phyloP scores from a whole-genome alignment of 1,140 invertebrate genomes.

The Ridgeia piscesae region DNA sequence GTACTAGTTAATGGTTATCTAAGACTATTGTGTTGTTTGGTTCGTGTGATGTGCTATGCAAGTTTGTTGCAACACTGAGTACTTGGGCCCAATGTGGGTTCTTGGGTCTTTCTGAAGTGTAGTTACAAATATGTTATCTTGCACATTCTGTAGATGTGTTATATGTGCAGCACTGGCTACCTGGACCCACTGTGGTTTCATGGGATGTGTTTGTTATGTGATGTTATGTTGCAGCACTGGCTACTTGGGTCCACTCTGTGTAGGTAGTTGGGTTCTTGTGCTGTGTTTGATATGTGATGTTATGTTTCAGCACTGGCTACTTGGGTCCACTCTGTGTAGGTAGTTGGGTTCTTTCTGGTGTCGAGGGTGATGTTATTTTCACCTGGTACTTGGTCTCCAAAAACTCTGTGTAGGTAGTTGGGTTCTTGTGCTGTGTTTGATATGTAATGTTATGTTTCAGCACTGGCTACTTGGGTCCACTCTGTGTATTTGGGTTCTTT shows the following conservation, averaged over 20 bases:
- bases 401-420: too few relatives aligned
- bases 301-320: background rate
- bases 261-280: too few relatives aligned
- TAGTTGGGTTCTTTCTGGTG: too few relatives aligned
- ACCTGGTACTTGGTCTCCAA: too few relatives aligned
- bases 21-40: background rate
- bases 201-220: too few relatives aligned
- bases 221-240: too few relatives aligned
- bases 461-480: conserved; percentile 65
- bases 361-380: too few relatives aligned
- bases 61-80: conserved; percentile 59
- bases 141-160: too few relatives aligned
- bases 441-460: conserved; percentile 44
- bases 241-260: too few relatives aligned
- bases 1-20: background rate
- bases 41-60: background rate
- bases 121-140: background rate
- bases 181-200: too few relatives aligned
- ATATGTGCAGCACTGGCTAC: background rate
- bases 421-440: background rate
- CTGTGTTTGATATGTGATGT: too few relatives aligned
- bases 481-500: conserved; percentile 64
- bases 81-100: conserved; percentile 64
- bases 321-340: background rate
- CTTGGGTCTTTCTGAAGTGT: conserved; percentile 61